Evolutionary conservation across 2,888 invertebrate genomes (phyloP), one percentile per base, ranked within the genome.

Genomic region (Macrosoma leucophasiata): DNA sequence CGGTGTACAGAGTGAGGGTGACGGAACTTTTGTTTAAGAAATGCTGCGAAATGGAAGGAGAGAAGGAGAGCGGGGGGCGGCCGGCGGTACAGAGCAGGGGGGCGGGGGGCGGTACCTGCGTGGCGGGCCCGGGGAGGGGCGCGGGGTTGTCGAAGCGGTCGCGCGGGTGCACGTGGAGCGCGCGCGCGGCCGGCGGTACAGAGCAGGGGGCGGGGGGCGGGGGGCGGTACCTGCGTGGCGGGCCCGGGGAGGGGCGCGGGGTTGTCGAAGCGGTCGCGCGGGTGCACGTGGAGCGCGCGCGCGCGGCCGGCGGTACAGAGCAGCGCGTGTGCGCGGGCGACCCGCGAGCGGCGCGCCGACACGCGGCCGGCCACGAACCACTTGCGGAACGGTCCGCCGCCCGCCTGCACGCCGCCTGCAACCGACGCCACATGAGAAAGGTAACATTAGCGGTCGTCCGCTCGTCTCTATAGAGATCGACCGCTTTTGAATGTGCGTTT

Each of bases 201-300:
- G n/a, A n/a, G n/a, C n/a, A n/a, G n/a, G n/a, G n/a, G 17, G 17
- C 7, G 3, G 6, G 24, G 4, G n/a, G 5, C 7, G 4, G 12
- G 13, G 12, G 3, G 3, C 2, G 1, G 21, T 11, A 50, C 49
- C 47, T 49, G 32, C 6, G 42, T 42, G 21, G 47, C 50, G 35
- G 46, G 46, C 22, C 49, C 49, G 6, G 52, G 13, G 17, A 63
- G 62, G 43, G 72, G 65, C 47, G 78, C 75, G 27, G 77, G 69
- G 65, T 97, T 97, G 62, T 94, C 94, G 74, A 91, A 96, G 66
- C 92, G 91, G 81, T 97, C 97, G 39, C 96, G 86, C n/a, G 96
- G 96, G 64, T 95, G 95, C 58, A 97, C 89, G 65, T 91, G 90
- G 66, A 97, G 86, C 32, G 89, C 81, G 58, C 94, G 91, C 15